These are phyloP conservation scores for Aphelinus certus DNA, from an alignment of 1,140 invertebrate species.

Conservation along the genomic window DNA sequence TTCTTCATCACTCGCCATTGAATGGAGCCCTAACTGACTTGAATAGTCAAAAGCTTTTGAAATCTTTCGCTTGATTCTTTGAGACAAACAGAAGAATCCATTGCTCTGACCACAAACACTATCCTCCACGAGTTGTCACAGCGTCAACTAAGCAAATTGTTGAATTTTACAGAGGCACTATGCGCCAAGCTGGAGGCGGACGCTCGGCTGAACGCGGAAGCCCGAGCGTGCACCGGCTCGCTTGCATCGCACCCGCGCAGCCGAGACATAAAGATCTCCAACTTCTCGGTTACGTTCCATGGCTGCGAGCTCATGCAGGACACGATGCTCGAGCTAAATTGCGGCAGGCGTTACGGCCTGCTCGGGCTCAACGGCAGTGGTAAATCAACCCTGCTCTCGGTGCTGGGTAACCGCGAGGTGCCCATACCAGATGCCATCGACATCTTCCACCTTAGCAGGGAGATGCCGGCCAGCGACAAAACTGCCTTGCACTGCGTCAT, in stretches of 20 bases:
- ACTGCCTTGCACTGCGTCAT: constrained; percentile 94
- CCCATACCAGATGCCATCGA: constrained; percentile 97
- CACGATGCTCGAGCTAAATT: constrained; percentile 96
- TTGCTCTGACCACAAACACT: too few species aligned
- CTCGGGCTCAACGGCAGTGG: constrained; percentile 97
- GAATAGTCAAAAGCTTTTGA: too few species aligned
- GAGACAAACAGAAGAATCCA: too few species aligned
- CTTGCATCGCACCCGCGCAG: constrained; percentile 94
- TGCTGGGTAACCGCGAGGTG: constrained; percentile 92
- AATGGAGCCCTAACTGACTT: too few species aligned
- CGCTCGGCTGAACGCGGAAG: constrained; percentile 90
- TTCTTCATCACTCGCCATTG: too few species aligned
- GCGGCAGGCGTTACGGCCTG: constrained; percentile 94
- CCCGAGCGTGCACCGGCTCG: constrained; percentile 93
- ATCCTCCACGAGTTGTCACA: too few species aligned
- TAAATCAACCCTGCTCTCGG: constrained; percentile 90
- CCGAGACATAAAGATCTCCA: constrained; percentile 96
- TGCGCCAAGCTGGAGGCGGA: constrained; percentile 90
- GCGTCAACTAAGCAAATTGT: not conserved
- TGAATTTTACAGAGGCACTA: constrained; percentile 74
- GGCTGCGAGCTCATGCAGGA: constrained; percentile 95
- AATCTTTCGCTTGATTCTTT: too few species aligned
- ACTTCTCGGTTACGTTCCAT: constrained; percentile 98
- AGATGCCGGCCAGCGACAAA: constrained; percentile 96
- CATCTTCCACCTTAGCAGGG: constrained; percentile 96